Evolutionary conservation across 2,797 vertebrate species (phyloP).

Genomic region (Heterohyrax brucei): DNA sequence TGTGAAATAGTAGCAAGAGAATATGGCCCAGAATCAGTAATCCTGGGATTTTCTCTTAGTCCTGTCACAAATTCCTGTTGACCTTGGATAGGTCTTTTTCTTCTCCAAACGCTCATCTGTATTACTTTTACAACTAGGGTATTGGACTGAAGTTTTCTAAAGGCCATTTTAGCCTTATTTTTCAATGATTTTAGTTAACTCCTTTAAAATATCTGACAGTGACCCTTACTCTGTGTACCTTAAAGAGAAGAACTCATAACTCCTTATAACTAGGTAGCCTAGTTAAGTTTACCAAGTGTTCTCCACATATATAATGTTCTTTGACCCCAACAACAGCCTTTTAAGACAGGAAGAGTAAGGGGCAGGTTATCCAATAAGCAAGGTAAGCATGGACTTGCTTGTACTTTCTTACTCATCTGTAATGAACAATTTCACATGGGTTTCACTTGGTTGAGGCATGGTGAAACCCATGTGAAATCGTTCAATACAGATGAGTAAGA

Average conservation of each 20-base stretch:
- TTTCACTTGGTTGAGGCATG: too few relatives aligned
- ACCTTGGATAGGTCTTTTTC: neutral
- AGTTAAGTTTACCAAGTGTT: neutral
- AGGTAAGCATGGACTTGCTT: too few relatives aligned
- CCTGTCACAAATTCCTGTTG: slow-evolving; percentile 12
- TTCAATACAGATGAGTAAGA: too few relatives aligned
- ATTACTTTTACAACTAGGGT: slow-evolving; percentile 34
- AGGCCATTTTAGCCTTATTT: neutral
- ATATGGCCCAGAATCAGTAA: neutral
- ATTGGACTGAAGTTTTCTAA: slow-evolving; percentile 19
- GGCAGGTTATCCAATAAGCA: too few relatives aligned
- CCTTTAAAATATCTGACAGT: neutral
- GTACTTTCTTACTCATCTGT: too few relatives aligned
- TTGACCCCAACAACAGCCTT: slow-evolving; percentile 35
- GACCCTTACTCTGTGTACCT: slow-evolving; percentile 1
- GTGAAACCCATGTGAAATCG: too few relatives aligned
- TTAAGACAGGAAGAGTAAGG: neutral
- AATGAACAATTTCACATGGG: too few relatives aligned
- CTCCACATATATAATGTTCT: neutral
- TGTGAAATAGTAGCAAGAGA: slow-evolving; percentile 37
- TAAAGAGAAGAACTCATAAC: slow-evolving; percentile 2
- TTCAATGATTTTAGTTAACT: neutral
- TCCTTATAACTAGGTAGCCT: neutral
- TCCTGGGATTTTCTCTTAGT: neutral
- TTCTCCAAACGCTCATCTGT: neutral